These are phyloP conservation scores for Drosophila tripunctata DNA, from an alignment of 2,888 invertebrate genomes.

Conservation along the genomic window DNA sequence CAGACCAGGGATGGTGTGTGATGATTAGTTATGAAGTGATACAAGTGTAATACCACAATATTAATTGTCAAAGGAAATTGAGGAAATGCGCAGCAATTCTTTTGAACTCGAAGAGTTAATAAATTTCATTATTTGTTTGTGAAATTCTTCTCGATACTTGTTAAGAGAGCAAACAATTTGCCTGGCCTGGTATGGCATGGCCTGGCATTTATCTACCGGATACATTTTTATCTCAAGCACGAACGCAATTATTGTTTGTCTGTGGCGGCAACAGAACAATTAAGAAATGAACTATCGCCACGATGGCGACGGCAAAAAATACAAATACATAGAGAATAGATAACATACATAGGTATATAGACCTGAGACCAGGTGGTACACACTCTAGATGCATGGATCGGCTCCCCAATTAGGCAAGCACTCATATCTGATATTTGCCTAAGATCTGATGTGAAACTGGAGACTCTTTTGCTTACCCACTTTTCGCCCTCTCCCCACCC, in stretches of 20 bases:
- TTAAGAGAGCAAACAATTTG: constrained; percentile 59
- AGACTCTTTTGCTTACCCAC: not conserved
- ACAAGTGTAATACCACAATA: constrained; percentile 54
- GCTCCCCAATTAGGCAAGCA: constrained; percentile 57
- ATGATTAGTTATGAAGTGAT: constrained; percentile 57
- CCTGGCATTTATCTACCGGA: constrained; percentile 71
- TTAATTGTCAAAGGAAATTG: constrained; percentile 75
- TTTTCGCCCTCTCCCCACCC: not conserved
- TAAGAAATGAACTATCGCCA: constrained; percentile 75
- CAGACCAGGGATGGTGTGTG: constrained; percentile 46
- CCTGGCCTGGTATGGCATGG: no score
- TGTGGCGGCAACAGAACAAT: constrained; percentile 64
- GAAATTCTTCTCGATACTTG: constrained; percentile 46
- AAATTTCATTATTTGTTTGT: constrained; percentile 72
- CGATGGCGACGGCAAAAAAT: constrained; percentile 41
- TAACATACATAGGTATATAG: no score
- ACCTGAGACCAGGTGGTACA: constrained; percentile 51
- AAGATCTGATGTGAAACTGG: constrained; percentile 56
- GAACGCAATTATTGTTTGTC: constrained; percentile 67
- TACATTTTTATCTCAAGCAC: constrained; percentile 73
- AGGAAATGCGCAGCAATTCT: constrained; percentile 73
- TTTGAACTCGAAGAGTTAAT: constrained; percentile 73
- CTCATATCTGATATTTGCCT: constrained; percentile 59
- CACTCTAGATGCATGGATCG: constrained; percentile 15
- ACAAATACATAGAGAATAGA: constrained; percentile 19